Evolutionary conservation across 2,797 vertebrate genomes (phyloP).

Genomic region (Propithecus perrieri): DNA sequence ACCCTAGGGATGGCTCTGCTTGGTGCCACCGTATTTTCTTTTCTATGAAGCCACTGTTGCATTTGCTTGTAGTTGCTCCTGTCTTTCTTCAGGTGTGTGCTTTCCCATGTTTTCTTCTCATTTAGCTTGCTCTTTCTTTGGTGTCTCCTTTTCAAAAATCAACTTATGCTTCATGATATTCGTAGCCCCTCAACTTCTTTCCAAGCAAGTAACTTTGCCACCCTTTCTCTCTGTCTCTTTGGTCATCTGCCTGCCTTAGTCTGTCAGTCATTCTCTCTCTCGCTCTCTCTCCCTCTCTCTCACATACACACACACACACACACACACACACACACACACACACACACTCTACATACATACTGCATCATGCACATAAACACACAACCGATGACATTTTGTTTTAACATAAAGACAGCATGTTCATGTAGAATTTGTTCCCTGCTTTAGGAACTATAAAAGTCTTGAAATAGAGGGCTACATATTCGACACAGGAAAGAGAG

Average conservation of each 20-base stretch:
- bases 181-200: neutral
- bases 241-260: neutral
- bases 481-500: neutral
- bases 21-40: neutral
- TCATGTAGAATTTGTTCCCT: constrained; percentile 7
- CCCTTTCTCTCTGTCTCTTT: neutral
- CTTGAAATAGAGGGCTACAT: neutral
- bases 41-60: neutral
- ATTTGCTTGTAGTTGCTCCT: neutral
- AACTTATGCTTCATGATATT: neutral
- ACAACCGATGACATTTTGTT: neutral
- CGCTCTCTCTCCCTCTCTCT: neutral
- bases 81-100: neutral
- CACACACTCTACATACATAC: neutral
- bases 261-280: neutral
- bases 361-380: neutral
- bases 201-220: neutral
- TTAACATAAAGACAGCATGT: neutral
- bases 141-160: constrained; percentile 3
- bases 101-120: neutral
- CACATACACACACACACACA: neutral
- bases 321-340: neutral
- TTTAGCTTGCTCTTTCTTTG: neutral
- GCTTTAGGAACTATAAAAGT: neutral
- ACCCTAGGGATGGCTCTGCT: neutral